Conservation (phyloP, 2,797 vertebrate genomes). For the Margarornis squamiger region DNA sequence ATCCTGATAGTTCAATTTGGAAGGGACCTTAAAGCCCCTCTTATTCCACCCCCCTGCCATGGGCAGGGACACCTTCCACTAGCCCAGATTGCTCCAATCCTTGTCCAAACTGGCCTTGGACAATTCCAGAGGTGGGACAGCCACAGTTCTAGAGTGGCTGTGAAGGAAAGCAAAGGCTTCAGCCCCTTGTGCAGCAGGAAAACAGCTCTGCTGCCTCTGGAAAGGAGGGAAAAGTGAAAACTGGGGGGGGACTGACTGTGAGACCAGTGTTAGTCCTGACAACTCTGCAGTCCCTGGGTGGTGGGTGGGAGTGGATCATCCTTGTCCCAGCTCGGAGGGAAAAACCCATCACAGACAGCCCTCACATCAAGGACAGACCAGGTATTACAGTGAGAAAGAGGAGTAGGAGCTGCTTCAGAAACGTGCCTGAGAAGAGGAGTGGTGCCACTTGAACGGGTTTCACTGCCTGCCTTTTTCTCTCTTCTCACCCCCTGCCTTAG, state of each 20-base stretch:
- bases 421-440: accelerated
- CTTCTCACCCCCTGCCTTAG: background rate
- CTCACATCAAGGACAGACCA: too few relatives aligned
- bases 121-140: background rate
- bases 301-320: background rate
- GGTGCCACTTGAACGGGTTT: background rate
- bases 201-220: background rate
- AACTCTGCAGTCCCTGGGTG: background rate
- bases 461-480: background rate
- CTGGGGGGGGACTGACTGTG: background rate
- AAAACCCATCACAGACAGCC: background rate
- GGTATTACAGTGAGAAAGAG: background rate
- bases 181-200: background rate
- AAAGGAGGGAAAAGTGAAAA: background rate
- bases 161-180: background rate
- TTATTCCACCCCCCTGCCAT: accelerated
- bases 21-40: background rate
- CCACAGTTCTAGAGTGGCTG: background rate
- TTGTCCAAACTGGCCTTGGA: accelerated
- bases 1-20: background rate
- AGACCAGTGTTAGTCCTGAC: background rate
- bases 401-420: background rate
- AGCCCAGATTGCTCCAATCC: background rate
- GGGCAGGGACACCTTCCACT: background rate
- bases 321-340: background rate